These are phyloP conservation scores for Temnothorax unifasciatus DNA, from an alignment of 2,888 invertebrate species.

Conservation along the genomic window DNA sequence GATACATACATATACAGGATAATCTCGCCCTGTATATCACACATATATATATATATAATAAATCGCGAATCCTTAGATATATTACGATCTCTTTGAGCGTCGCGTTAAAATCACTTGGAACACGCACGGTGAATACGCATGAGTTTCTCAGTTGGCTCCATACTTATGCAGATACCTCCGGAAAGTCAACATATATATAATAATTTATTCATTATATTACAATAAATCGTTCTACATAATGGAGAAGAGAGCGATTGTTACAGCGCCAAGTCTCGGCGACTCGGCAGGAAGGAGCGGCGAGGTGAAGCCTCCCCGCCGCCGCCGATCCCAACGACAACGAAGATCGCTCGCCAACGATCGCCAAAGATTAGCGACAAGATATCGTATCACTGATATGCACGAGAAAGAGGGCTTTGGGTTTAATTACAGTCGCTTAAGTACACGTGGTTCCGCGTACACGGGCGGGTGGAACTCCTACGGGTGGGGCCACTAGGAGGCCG, in stretches of 20 bases:
- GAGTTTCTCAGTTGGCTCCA: slow-evolving; percentile 48
- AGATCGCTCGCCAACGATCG: slow-evolving; percentile 50
- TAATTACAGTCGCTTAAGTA: slow-evolving; percentile 83
- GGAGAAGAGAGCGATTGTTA: slow-evolving; percentile 60
- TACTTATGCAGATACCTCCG: slow-evolving; percentile 69
- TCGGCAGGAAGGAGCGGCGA: slow-evolving; percentile 20
- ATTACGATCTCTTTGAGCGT: slow-evolving; percentile 60
- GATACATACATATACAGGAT: slow-evolving; percentile 7
- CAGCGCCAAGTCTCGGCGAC: slow-evolving; percentile 27
- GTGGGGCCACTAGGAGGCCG: slow-evolving; percentile 90
- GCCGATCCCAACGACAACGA: slow-evolving; percentile 55
- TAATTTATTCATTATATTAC: slow-evolving; percentile 78
- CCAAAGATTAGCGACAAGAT: slow-evolving; percentile 36
- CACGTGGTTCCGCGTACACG: slow-evolving; percentile 77
- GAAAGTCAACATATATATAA: slow-evolving; percentile 75
- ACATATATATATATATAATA: slow-evolving; percentile 6
- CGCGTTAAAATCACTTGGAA: slow-evolving; percentile 63
- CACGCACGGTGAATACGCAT: slow-evolving; percentile 65
- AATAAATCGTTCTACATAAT: slow-evolving; percentile 76
- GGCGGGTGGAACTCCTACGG: slow-evolving; percentile 23
- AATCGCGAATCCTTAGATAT: slow-evolving; percentile 45
- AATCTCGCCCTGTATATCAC: slow-evolving; percentile 11
- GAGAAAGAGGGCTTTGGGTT: slow-evolving; percentile 77
- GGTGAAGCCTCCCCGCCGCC: background rate
- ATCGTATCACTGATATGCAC: slow-evolving; percentile 76